Base-by-base conservation (phyloP, 2,113 vertebrate species). In the Pampusana beccarii region DNA sequence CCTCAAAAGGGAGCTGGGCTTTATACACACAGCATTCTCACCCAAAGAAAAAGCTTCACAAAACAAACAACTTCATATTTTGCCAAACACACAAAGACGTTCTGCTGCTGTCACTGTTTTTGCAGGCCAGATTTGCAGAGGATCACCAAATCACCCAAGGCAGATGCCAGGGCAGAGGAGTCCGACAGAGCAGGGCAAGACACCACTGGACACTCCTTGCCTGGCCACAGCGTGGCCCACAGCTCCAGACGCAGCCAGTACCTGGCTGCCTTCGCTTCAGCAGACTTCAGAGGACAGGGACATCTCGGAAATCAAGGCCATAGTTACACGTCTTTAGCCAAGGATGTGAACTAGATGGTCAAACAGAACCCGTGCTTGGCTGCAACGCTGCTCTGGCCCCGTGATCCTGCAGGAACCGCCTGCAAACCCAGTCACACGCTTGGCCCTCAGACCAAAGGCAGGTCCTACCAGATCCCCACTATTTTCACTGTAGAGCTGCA, bases 221-320 rank as follows among this genome's bases (percentile, higher is more conserved):
- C 15, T 19, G 67, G 40, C 0, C 0, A 40, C 13, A 7, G 36
- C 2, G 0, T 5, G 14, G n/a, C 61, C 53, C 20, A 11, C 28
- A 54, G 74, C n/a, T 40, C 56, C 2, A 2, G 14, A 16, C 75
- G 42, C 73, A 54, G 51, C 28, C 5, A 4, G 61, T 33, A 62
- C 33, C 54, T 0, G 1, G 10, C 7, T 51, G 44, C 58, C 5
- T 26, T 48, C 0, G 1, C 53, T 31, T 36, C 0, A 54, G 58
- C 36, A 54, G 24, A 6, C 17, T 25, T 44, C 84, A 70, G 54
- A 36, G 44, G 58, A 1, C 7, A 18, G 69, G 6, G 16, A 17
- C 17, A 54, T 24, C 36, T 58, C 80, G 7, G 31, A 79, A 64
- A 38, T 40, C 50, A 24, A 18, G 36, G 4, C 48, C 0, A 2